phyloP scores from a whole-genome alignment of 1,140 invertebrate genomes.

The Helicoverpa armigera region DNA sequence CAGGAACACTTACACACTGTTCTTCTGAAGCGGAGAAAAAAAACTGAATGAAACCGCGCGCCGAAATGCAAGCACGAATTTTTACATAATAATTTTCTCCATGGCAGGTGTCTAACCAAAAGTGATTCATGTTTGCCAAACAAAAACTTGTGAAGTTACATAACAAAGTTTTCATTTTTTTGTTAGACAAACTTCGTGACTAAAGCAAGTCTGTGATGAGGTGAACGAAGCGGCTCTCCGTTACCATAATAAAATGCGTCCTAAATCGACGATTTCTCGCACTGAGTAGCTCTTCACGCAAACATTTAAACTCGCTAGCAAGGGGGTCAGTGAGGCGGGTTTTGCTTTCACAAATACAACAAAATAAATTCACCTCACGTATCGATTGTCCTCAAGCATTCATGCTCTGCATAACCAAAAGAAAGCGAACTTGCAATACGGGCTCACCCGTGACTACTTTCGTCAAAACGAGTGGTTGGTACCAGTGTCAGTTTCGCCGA shows the following conservation, averaged over 20 bases:
- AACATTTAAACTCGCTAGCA: conserved; percentile 78
- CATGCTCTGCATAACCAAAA: conserved; percentile 81
- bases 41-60: background rate
- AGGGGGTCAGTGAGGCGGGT: conserved; percentile 83
- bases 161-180: conserved; percentile 31
- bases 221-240: conserved; percentile 64
- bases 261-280: conserved; percentile 83
- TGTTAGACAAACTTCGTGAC: conserved; percentile 41
- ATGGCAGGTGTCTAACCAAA: conserved; percentile 28
- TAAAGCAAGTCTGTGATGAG: background rate
- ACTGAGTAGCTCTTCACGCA: conserved; percentile 82
- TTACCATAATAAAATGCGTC: conserved; percentile 73
- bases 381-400: conserved; percentile 83
- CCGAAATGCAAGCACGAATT: background rate
- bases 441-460: conserved; percentile 63
- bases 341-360: conserved; percentile 86
- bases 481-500: conserved; percentile 21
- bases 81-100: conserved; percentile 31
- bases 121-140: conserved; percentile 33
- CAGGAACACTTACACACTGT: background rate
- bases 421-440: conserved; percentile 81
- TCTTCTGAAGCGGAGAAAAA: conserved; percentile 1
- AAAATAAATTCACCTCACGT: conserved; percentile 86
- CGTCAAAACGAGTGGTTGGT: conserved; percentile 50
- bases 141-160: conserved; percentile 38